Evolutionary conservation across 2,113 vertebrate genomes (phyloP), one percentile per base, ranked within the genome.

Genomic region (Piliocolobus tephrosceles): DNA sequence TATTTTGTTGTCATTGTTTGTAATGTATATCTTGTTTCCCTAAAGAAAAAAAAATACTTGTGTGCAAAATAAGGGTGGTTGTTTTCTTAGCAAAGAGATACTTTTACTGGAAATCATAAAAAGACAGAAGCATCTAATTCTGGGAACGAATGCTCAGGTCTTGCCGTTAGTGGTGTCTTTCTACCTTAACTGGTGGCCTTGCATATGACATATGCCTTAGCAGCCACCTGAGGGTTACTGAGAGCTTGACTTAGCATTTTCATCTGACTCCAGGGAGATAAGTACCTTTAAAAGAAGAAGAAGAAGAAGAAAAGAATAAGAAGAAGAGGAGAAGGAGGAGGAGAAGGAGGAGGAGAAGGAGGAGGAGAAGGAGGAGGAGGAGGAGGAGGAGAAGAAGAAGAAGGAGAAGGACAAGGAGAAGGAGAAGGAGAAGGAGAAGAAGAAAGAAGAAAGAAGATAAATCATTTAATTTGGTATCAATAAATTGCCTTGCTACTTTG

Each of bases 61-160:
- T 32, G 17, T 61, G 16, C 35, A 96, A 91, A 96, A 68, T 66
- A 91, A 35, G 2, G 2, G 50, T 43, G 16, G 27, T 16, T 91
- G 58, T 91, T 97, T 94, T 75, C 64, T 95, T 79, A 97, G 64
- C 55, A 76, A 75, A 8, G 40, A 52, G 58, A 88, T 40, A 45
- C 57, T 84, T 84, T 94, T 90, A 45, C 35, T 83, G 90, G 32
- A 61, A 92, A 88, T 85, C 83, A 91, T 30, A 90, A 87, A 94
- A 25, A 88, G 10, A 90, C 6, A 97, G 61, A 88, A 94, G 8
- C 7, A 78, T 55, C 75, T 4, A 75, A 97, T 92, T 96, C 81
- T 94, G 52, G 55, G 27, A 70, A 57, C 8, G 6, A 86, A 82
- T 52, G 2, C 3, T 89, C 2, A 22, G 66, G 6, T 3, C 55